phyloP scores from a whole-genome alignment of 92 coral and sea anemone genomes.

The Virgularia gustaviana region DNA sequence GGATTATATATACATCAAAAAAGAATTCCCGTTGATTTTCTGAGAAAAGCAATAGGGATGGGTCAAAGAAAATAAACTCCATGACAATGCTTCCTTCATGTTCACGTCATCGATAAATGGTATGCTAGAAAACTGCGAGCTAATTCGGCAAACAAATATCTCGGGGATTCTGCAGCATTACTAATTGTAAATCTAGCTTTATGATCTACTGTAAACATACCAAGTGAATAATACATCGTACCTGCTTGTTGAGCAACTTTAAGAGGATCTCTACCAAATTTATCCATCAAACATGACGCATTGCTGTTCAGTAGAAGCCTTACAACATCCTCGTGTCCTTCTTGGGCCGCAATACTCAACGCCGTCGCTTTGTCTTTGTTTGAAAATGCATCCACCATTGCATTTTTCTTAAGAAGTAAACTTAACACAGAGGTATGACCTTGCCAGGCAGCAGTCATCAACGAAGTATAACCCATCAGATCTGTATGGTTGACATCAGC shows the following conservation, averaged over 20 bases:
- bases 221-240: background rate
- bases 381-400: conserved; percentile 74
- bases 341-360: conserved; percentile 87
- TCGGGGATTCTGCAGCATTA: too few species aligned
- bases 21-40: too few species aligned
- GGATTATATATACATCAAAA: too few species aligned
- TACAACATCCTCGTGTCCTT: conserved; percentile 98
- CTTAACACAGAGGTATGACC: conserved; percentile 82
- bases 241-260: conserved; percentile 98
- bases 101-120: too few species aligned
- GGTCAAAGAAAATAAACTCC: too few species aligned
- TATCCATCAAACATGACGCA: conserved; percentile 79
- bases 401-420: conserved; percentile 80
- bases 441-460: conserved; percentile 99
- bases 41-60: too few species aligned
- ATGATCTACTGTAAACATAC: background rate
- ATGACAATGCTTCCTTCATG: too few species aligned
- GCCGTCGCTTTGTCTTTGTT: conserved; percentile 84
- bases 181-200: background rate
- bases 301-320: conserved; percentile 76
- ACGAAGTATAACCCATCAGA: conserved; percentile 76
- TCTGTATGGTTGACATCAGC: conserved; percentile 78
- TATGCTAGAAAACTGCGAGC: too few species aligned
- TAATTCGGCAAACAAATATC: too few species aligned
- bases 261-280: conserved; percentile 92